Evolutionary conservation across 2,888 invertebrate genomes (phyloP).

Genomic region (Athetis lepigone): DNA sequence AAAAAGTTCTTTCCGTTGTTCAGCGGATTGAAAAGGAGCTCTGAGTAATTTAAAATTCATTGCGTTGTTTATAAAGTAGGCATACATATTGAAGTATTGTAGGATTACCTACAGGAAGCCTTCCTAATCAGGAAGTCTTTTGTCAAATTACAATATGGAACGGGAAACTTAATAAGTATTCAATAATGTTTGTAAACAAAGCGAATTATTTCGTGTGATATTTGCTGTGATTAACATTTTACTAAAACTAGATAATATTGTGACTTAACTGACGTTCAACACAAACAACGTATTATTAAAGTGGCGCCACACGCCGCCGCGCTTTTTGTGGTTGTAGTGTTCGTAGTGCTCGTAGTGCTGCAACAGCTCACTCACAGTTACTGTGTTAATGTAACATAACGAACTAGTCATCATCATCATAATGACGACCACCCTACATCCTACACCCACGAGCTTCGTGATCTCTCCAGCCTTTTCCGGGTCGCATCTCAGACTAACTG

Average conservation of each 20-base stretch:
- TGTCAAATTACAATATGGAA: too few species aligned
- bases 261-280: conserved; percentile 1
- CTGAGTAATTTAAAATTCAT: conserved; percentile 7
- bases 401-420: too few species aligned
- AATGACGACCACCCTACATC: too few species aligned
- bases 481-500: too few species aligned
- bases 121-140: neutral
- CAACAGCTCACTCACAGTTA: conserved; percentile 31
- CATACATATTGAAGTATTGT: conserved; percentile 8
- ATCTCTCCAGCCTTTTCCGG: too few species aligned
- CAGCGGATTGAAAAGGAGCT: conserved; percentile 4
- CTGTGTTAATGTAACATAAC: too few species aligned
- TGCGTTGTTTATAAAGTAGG: conserved; percentile 16
- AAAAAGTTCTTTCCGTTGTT: neutral
- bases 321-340: neutral
- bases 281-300: neutral
- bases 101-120: neutral
- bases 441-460: too few species aligned
- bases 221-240: conserved; percentile 18
- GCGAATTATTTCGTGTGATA: neutral
- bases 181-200: conserved; percentile 1
- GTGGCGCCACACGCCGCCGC: neutral
- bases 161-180: too few species aligned
- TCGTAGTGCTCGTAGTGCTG: neutral
- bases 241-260: neutral